Percentiles rank a stretch among this genome's conserved stretches.
phyloP scores from a whole-genome alignment of 2,797 vertebrate genomes.

The Lophotriccus pileatus region DNA sequence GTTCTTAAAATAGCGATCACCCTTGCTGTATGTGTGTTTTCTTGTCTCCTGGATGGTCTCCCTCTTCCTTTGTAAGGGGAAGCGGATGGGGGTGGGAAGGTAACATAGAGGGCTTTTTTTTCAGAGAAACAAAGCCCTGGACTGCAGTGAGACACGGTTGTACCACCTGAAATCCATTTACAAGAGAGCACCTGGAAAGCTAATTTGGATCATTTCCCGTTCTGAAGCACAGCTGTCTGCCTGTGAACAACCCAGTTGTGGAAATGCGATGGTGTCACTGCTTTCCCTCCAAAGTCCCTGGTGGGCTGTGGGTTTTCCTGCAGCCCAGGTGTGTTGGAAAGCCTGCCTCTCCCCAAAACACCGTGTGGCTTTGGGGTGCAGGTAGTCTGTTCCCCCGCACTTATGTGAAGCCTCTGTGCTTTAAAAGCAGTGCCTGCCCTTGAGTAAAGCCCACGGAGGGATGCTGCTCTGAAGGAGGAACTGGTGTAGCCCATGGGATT shows the following conservation, averaged over 20 bases:
- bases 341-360: neutral
- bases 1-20: conserved; percentile 78
- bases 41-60: conserved; percentile 41
- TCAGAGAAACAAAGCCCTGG: neutral
- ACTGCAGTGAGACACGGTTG: neutral
- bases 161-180: conserved; percentile 26
- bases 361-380: rapidly evolving
- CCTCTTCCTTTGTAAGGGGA: neutral
- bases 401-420: neutral
- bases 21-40: conserved; percentile 59
- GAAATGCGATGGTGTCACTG: neutral
- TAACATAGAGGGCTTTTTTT: neutral
- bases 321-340: neutral
- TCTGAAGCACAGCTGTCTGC: neutral
- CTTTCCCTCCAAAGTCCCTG: neutral
- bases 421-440: neutral
- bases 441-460: neutral
- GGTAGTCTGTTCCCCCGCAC: neutral
- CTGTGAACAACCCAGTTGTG: neutral
- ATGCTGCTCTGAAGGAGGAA: neutral
- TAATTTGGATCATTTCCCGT: neutral
- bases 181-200: conserved; percentile 14
- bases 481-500: neutral
- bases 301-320: neutral
- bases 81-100: neutral